Evolutionary conservation across 1,140 invertebrate genomes (phyloP).

Genomic region (Penaeus japonicus): DNA sequence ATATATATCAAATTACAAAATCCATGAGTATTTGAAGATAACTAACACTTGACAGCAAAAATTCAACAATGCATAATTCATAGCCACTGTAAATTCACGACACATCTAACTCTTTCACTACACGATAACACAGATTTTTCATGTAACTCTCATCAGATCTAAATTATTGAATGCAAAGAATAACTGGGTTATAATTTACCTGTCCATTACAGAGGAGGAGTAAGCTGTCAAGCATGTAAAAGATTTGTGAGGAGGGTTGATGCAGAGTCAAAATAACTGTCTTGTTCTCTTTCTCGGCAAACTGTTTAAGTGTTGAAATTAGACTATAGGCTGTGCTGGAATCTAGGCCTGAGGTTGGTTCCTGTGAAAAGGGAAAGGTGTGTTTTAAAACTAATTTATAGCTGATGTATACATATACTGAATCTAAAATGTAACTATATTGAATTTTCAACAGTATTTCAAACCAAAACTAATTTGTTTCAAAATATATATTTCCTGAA

Average conservation of each 20-base stretch:
- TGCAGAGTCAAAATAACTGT: slow-evolving; percentile 84
- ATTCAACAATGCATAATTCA: neutral
- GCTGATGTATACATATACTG: slow-evolving; percentile 24
- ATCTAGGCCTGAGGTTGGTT: slow-evolving; percentile 86
- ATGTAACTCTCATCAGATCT: neutral
- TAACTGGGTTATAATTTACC: slow-evolving; percentile 60
- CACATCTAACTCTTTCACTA: neutral
- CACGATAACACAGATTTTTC: too few species aligned
- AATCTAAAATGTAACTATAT: too few species aligned
- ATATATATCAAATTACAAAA: too few species aligned
- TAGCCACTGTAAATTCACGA: too few species aligned
- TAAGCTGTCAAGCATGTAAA: slow-evolving; percentile 85
- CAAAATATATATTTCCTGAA: neutral
- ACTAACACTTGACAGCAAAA: neutral
- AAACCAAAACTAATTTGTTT: too few species aligned
- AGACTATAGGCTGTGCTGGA: slow-evolving; percentile 81
- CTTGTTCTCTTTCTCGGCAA: slow-evolving; percentile 80
- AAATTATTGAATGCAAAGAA: neutral
- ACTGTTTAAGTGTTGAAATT: slow-evolving; percentile 78
- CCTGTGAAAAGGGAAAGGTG: slow-evolving; percentile 67
- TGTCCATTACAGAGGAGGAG: slow-evolving; percentile 80
- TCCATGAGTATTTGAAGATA: neutral
- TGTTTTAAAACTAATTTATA: neutral
- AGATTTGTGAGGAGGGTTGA: slow-evolving; percentile 88
- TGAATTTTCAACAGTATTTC: too few species aligned